phyloP scores from a whole-genome alignment of 2,113 vertebrate species.

The Oenanthe melanoleuca region DNA sequence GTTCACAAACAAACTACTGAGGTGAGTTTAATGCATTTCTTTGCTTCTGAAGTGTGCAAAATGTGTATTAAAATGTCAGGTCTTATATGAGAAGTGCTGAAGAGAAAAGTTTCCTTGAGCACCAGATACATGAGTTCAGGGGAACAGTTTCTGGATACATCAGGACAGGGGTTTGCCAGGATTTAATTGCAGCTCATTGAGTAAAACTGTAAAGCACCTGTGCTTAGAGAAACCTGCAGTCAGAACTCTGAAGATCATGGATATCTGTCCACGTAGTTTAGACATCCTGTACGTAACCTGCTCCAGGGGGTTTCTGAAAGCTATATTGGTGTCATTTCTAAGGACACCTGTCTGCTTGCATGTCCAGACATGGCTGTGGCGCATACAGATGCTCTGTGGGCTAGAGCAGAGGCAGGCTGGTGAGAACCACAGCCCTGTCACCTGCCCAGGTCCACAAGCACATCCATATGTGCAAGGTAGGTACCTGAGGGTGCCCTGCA shows the following conservation, averaged over 20 bases:
- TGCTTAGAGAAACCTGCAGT: neutral
- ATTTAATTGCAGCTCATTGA: neutral
- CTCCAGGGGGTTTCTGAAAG: neutral
- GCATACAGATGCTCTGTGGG: too few species aligned
- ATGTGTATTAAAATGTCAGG: neutral
- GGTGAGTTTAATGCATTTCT: neutral
- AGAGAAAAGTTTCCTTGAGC: neutral
- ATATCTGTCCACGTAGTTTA: neutral
- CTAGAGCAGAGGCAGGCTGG: neutral
- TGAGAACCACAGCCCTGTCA: neutral
- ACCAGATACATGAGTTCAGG: neutral
- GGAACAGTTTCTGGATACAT: neutral
- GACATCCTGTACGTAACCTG: neutral
- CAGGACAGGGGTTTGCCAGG: neutral
- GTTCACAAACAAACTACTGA: neutral
- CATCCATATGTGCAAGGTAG: accelerated
- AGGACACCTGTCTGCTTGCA: neutral
- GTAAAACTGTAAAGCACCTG: neutral
- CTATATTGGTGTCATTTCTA: neutral
- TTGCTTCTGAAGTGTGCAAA: neutral
- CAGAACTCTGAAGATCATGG: neutral
- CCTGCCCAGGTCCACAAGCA: neutral
- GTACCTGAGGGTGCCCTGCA: neutral
- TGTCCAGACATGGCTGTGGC: neutral
- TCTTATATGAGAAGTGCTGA: neutral